Conservation (phyloP, 1,140 invertebrate genomes). For the Papilio helenus region DNA sequence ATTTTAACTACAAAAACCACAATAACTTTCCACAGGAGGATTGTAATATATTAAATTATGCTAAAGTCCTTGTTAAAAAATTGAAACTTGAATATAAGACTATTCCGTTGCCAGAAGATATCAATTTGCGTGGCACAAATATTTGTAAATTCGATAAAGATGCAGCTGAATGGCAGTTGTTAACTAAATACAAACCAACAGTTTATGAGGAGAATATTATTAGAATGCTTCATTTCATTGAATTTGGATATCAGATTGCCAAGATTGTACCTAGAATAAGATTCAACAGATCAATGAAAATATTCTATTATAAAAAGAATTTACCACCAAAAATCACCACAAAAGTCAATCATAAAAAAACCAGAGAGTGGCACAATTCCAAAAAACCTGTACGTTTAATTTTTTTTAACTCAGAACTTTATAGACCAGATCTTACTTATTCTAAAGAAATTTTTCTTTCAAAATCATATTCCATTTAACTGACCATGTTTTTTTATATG, state of each 20-base stretch:
- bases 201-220: slow-evolving; percentile 86
- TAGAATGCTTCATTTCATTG: slow-evolving; percentile 87
- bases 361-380: slow-evolving; percentile 75
- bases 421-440: neutral
- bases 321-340: slow-evolving; percentile 62
- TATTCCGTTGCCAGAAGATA: slow-evolving; percentile 88
- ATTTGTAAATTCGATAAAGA: slow-evolving; percentile 87
- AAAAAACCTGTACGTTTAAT: slow-evolving; percentile 69
- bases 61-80: slow-evolving; percentile 67
- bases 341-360: slow-evolving; percentile 71
- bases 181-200: slow-evolving; percentile 83
- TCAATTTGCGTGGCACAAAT: slow-evolving; percentile 87
- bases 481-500: too few species aligned
- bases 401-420: too few species aligned
- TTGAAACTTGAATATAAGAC: slow-evolving; percentile 82
- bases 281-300: slow-evolving; percentile 83
- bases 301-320: slow-evolving; percentile 73
- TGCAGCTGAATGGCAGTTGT: slow-evolving; percentile 86
- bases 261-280: slow-evolving; percentile 84
- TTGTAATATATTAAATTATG: slow-evolving; percentile 62
- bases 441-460: too few species aligned
- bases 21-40: slow-evolving; percentile 48
- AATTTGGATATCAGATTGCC: slow-evolving; percentile 88
- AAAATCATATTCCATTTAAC: too few species aligned
- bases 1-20: slow-evolving; percentile 68